phyloP scores from a whole-genome alignment of 2,113 vertebrate species.

The Phodopus roborovskii region DNA sequence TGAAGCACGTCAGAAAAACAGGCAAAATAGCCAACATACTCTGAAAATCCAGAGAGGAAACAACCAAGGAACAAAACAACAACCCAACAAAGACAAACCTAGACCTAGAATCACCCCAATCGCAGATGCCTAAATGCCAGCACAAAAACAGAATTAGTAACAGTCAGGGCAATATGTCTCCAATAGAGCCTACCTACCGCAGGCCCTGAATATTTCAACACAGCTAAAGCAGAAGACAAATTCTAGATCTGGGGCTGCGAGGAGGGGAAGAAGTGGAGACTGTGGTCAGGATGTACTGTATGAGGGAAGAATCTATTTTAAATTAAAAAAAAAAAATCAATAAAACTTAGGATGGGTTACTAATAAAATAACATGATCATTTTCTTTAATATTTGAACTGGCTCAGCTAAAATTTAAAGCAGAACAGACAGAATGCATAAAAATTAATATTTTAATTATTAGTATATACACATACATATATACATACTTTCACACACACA shows the following conservation, averaged over 20 bases:
- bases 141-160: no score
- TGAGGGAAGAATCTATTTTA: neutral
- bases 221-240: neutral
- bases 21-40: neutral
- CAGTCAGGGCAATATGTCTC: neutral
- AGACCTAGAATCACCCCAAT: no score
- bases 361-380: conserved; percentile 23
- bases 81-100: no score
- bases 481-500: neutral
- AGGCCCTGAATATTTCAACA: neutral
- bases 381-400: conserved; percentile 43
- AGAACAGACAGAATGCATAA: neutral
- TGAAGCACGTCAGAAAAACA: neutral
- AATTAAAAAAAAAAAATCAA: neutral
- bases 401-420: conserved; percentile 30
- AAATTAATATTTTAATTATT: conserved; percentile 23
- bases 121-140: no score
- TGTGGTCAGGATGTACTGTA: neutral
- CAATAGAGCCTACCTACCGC: neutral
- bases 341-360: neutral
- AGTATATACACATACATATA: neutral
- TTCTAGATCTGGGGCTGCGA: neutral
- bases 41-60: no score
- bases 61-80: no score
- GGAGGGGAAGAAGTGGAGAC: neutral